A percentile compares a stretch with the other conserved stretches of the same genome.
These are phyloP conservation scores for Orthosia incerta DNA, from an alignment of 2,888 invertebrate genomes.

Conservation along the genomic window DNA sequence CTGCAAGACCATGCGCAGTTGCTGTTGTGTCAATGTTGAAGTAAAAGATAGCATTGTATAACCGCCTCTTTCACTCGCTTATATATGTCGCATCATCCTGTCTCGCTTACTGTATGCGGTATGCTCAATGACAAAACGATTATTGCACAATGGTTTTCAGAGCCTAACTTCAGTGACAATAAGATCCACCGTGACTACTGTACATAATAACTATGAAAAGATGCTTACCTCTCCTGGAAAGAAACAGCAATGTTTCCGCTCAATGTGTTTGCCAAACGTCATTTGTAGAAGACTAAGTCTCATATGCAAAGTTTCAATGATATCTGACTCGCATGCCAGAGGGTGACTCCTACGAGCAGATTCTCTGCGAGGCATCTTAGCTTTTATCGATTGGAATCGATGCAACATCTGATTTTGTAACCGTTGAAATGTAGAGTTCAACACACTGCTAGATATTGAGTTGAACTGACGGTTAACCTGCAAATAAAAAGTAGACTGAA, in stretches of 20 bases:
- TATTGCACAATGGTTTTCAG: too few relatives aligned
- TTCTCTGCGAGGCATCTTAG: conserved; percentile 97
- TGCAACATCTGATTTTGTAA: conserved; percentile 96
- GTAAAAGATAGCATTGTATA: too few relatives aligned
- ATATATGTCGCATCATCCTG: too few relatives aligned
- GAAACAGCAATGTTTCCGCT: conserved; percentile 97
- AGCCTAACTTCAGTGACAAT: too few relatives aligned
- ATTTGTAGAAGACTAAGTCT: conserved; percentile 97
- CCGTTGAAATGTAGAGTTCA: conserved; percentile 96
- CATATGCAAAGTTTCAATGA: conserved; percentile 98
- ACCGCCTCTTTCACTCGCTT: too few relatives aligned
- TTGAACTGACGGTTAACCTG: conserved; percentile 96
- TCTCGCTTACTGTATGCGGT: too few relatives aligned
- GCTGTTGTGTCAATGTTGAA: too few relatives aligned
- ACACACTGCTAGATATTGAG: conserved; percentile 93
- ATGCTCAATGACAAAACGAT: too few relatives aligned
- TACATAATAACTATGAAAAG: not conserved
- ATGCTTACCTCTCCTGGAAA: conserved; percentile 96
- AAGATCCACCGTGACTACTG: too few relatives aligned
- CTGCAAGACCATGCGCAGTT: too few relatives aligned
- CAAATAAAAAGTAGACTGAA: conserved; percentile 35
- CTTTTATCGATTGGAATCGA: conserved; percentile 96
- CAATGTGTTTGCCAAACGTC: conserved; percentile 98
- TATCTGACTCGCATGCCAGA: conserved; percentile 97
- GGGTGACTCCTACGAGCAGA: conserved; percentile 97